Base-by-base conservation (phyloP, 1,140 invertebrate genomes). In the Pemphigus obesinymphae region DNA sequence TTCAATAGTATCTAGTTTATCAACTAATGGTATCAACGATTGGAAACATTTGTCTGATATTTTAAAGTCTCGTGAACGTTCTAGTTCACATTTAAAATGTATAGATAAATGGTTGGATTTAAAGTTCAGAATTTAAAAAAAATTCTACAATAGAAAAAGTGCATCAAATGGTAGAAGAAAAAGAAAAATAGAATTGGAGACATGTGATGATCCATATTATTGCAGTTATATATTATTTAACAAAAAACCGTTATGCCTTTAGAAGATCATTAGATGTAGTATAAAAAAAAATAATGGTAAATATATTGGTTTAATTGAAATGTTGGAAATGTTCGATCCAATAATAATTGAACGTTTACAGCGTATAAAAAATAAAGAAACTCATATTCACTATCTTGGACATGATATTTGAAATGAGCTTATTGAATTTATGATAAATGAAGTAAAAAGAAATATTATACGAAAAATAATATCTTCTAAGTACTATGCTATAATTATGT, bases 401-500 rank as follows among this genome's bases (percentile, higher is more conserved):
- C 63, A 68, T n/a, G 63, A 68, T 20, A 68, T 68, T 37, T 34
- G 37, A 40, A 23, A 68, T 17, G 63, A 40, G 20, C 31, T 63
- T 15, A 63, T 63, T 7, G 20, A 63, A 15, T 34, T 34, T 4
- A 63, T 63, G 53, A 20, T 48, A 82, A 66, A 63, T 81, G 85
- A 80, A 83, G 83, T 82, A 58, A 82, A 68, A 73, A 66, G 61
- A 84, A 85, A 58, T 55, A 68, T 85, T 11, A 15, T 80, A 26
- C 75, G 55, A 26, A 82, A 84, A 72, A 85, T 82, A 82, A 66
- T 70, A 66, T 53, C 8, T 1, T 6, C 82, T 1, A 82, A 83
- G 75, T 84, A 84, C 72, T 84, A 82, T 83, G 82, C 83, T n/a
- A 53, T 83, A 50, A 84, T 83, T 29, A 48, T 83, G 23, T 63